A percentile compares a stretch with the other conserved stretches of the same genome.
These are phyloP conservation scores for Oriolus oriolus DNA, from an alignment of 2,113 vertebrate species.

Conservation along the genomic window DNA sequence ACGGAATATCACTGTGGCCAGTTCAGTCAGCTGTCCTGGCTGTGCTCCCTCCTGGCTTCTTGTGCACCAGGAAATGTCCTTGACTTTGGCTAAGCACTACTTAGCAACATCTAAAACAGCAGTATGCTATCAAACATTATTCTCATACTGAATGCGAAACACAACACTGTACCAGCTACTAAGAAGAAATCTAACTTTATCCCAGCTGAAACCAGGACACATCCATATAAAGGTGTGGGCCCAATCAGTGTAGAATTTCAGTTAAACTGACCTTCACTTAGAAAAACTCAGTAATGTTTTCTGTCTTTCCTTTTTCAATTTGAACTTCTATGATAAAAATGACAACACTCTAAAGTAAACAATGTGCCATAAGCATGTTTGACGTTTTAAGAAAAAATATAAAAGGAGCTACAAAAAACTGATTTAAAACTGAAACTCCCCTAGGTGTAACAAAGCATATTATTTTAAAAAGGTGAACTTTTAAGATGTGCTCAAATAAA, in stretches of 20 bases:
- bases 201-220: background rate
- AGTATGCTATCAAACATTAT: background rate
- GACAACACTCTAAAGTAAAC: background rate
- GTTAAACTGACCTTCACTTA: background rate
- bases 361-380: background rate
- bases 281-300: background rate
- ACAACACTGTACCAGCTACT: background rate
- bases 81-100: background rate
- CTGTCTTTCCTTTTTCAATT: background rate
- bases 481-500: background rate
- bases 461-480: background rate
- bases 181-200: background rate
- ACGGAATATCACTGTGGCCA: background rate
- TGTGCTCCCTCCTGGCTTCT: background rate
- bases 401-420: background rate
- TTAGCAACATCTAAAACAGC: background rate
- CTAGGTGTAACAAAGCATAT: background rate
- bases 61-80: background rate
- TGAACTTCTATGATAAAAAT: background rate
- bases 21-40: background rate
- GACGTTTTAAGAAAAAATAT: background rate
- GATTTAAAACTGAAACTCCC: background rate
- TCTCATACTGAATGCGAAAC: background rate
- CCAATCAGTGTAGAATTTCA: background rate
- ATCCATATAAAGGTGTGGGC: rapidly evolving